These are phyloP conservation scores for Pachydiplax longipennis DNA, from an alignment of 2,888 invertebrate genomes.

Conservation along the genomic window DNA sequence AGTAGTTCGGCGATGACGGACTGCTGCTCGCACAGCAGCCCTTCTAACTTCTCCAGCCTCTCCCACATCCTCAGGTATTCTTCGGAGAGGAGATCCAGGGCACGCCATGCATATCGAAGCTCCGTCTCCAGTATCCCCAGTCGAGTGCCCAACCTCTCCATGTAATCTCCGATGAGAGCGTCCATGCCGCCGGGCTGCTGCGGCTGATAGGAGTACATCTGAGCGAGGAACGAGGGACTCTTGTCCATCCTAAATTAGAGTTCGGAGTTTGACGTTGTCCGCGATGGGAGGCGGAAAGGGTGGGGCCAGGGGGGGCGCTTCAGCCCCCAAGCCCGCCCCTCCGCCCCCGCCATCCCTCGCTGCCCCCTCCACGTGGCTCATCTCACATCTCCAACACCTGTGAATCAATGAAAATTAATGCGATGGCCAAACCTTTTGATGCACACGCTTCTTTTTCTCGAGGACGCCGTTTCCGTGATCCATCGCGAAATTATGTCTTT, in stretches of 20 bases:
- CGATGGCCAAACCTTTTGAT: too few species aligned
- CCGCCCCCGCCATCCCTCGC: neutral
- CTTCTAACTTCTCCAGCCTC: conserved; percentile 85
- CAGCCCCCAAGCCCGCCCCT: conserved; percentile 30
- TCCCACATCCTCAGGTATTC: conserved; percentile 96
- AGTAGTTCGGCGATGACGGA: conserved; percentile 88
- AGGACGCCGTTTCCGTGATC: too few species aligned
- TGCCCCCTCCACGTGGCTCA: neutral
- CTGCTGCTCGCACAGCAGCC: conserved; percentile 87
- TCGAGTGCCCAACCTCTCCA: conserved; percentile 87
- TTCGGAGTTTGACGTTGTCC: neutral
- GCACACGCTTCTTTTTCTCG: too few species aligned
- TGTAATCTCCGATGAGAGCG: conserved; percentile 83
- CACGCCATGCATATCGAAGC: conserved; percentile 91
- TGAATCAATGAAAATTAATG: too few species aligned
- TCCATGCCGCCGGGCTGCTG: conserved; percentile 53
- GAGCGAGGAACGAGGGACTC: neutral
- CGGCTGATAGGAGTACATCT: neutral
- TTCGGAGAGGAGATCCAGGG: conserved; percentile 86
- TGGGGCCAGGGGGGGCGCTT: conserved; percentile 10
- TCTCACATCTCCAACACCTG: neutral
- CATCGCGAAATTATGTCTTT: too few species aligned
- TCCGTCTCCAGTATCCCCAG: conserved; percentile 89
- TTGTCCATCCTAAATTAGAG: conserved; percentile 1
- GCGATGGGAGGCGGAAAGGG: conserved; percentile 28